Conservation (phyloP, 2,797 vertebrate species). For the Coluber constrictor region DNA sequence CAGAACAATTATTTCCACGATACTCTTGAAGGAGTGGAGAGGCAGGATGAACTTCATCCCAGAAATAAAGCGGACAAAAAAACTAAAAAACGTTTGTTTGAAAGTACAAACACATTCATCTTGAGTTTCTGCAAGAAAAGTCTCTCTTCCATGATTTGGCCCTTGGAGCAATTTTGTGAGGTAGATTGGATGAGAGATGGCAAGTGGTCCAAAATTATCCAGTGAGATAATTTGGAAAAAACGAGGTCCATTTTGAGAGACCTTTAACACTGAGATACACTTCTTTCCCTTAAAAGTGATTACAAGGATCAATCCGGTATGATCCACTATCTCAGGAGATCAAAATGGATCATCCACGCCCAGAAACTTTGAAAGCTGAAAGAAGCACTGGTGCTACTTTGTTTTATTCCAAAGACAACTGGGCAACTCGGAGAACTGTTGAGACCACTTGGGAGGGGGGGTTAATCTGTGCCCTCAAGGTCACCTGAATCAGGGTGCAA, state of each 20-base stretch:
- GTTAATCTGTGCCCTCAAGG: too few species aligned
- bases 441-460: too few species aligned
- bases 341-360: background rate
- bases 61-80: background rate
- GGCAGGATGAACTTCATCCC: background rate
- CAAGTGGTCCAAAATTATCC: background rate
- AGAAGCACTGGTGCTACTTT: slow-evolving; percentile 3
- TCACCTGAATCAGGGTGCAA: too few species aligned
- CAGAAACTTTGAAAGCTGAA: slow-evolving; percentile 28
- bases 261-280: background rate
- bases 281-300: background rate
- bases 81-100: background rate
- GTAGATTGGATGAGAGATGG: background rate
- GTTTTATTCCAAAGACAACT: too few species aligned
- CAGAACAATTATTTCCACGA: background rate
- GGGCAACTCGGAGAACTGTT: too few species aligned
- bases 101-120: background rate
- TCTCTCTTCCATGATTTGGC: background rate
- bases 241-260: background rate
- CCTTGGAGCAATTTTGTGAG: background rate
- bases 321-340: background rate
- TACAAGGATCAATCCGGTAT: background rate
- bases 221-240: background rate
- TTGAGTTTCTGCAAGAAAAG: background rate
- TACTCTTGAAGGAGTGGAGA: slow-evolving; percentile 6